Percentiles rank a stretch among this genome's conserved stretches.
These are phyloP conservation scores for Dryomyza anilis DNA, from an alignment of 2,888 invertebrate genomes.

Conservation along the genomic window DNA sequence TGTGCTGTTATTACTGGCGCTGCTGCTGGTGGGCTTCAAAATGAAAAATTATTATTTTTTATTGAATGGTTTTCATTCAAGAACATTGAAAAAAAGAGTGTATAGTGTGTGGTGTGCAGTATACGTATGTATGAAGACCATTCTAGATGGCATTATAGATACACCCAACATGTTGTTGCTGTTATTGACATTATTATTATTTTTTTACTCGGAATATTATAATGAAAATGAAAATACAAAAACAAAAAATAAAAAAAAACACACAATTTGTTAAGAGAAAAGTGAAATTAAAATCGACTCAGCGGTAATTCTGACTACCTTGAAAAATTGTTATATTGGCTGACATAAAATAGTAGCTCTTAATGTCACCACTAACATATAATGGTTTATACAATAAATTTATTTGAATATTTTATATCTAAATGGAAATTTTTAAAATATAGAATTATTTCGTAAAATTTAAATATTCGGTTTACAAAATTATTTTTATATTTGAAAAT, in stretches of 20 bases:
- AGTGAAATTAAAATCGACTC: background rate
- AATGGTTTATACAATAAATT: too few relatives aligned
- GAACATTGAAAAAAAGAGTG: background rate
- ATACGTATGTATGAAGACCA: background rate
- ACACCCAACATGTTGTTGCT: background rate
- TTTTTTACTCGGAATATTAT: background rate
- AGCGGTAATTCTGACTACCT: too few relatives aligned
- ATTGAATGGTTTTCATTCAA: background rate
- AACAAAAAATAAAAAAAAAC: background rate
- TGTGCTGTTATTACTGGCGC: too few relatives aligned
- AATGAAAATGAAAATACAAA: background rate
- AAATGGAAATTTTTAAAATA: too few relatives aligned
- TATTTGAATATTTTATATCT: too few relatives aligned
- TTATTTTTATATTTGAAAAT: too few relatives aligned
- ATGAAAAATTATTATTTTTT: constrained; percentile 11
- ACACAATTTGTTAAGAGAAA: background rate
- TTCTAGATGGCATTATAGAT: background rate
- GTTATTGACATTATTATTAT: constrained; percentile 8
- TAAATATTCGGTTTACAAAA: too few relatives aligned
- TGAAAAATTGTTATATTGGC: too few relatives aligned
- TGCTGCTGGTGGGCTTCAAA: constrained; percentile 7
- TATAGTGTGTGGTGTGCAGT: background rate
- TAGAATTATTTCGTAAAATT: too few relatives aligned
- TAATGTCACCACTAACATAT: too few relatives aligned
- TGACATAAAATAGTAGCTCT: too few relatives aligned